Evolutionary conservation across 2,797 vertebrate genomes (phyloP).

Genomic region (Argyrosomus regius): DNA sequence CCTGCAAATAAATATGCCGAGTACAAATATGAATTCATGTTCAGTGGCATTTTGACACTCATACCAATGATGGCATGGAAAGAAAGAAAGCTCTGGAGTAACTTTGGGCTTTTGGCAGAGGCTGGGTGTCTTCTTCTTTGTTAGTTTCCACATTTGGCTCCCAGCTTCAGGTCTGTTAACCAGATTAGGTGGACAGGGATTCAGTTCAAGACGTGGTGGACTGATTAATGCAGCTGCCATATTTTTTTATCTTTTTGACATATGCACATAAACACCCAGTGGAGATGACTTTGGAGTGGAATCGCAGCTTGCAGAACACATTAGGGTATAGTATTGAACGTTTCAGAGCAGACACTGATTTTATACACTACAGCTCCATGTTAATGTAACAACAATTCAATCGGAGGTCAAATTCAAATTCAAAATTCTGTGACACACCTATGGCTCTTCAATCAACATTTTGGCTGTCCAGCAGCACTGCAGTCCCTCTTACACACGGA

Average conservation of each 20-base stretch:
- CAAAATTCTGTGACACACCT: background rate
- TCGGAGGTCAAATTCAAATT: background rate
- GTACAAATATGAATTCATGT: background rate
- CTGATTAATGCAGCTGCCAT: conserved; percentile 15
- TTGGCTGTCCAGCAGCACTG: no score
- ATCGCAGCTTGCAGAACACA: background rate
- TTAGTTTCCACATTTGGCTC: conserved; percentile 6
- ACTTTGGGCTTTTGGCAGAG: conserved; percentile 1
- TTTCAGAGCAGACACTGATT: background rate
- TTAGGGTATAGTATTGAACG: background rate
- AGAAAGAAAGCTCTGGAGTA: background rate
- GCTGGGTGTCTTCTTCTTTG: background rate
- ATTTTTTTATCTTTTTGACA: conserved; percentile 10
- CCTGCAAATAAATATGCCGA: background rate
- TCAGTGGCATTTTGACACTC: background rate
- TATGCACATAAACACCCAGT: conserved; percentile 1
- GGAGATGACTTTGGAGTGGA: conserved; percentile 12
- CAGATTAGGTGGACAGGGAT: conserved; percentile 10
- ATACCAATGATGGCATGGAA: background rate
- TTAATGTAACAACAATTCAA: background rate
- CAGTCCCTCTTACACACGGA: background rate
- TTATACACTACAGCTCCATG: background rate
- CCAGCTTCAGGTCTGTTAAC: conserved; percentile 1
- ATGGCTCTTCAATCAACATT: background rate
- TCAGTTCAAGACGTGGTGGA: conserved; percentile 3